Conservation (phyloP, 2,113 vertebrate species). For the Calonectris borealis region DNA sequence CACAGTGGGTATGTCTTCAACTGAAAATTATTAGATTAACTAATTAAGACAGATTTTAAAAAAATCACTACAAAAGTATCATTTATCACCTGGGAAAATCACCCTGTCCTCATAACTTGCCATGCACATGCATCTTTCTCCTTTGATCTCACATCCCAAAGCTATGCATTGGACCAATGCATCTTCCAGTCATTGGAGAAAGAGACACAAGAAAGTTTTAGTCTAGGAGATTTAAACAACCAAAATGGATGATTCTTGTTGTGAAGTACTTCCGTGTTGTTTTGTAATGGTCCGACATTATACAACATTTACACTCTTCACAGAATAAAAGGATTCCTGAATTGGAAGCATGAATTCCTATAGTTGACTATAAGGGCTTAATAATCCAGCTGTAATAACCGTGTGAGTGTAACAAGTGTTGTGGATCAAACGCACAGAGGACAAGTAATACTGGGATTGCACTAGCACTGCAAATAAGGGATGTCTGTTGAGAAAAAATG, state of each 20-base stretch:
- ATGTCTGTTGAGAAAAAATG: neutral
- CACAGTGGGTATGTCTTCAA: neutral
- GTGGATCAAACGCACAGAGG: neutral
- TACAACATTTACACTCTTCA: neutral
- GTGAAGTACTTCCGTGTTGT: neutral
- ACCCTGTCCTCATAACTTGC: neutral
- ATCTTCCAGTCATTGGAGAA: neutral
- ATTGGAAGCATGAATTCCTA: neutral
- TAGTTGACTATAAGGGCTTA: neutral
- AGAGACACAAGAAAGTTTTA: neutral
- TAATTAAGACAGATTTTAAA: neutral
- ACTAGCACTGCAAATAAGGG: neutral
- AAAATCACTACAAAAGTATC: neutral
- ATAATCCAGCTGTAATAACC: neutral
- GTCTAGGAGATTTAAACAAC: neutral
- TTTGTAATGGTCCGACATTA: neutral
- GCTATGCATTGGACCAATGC: neutral
- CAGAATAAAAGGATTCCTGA: neutral
- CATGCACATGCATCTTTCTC: neutral
- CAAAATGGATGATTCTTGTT: neutral
- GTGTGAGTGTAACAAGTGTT: neutral
- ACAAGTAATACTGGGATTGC: neutral
- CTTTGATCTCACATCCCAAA: neutral
- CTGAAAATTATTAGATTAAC: neutral
- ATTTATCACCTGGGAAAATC: neutral